Evolutionary conservation across 2,113 vertebrate genomes (phyloP), one percentile per base, ranked within the genome.

Genomic region (Willisornis vidua): DNA sequence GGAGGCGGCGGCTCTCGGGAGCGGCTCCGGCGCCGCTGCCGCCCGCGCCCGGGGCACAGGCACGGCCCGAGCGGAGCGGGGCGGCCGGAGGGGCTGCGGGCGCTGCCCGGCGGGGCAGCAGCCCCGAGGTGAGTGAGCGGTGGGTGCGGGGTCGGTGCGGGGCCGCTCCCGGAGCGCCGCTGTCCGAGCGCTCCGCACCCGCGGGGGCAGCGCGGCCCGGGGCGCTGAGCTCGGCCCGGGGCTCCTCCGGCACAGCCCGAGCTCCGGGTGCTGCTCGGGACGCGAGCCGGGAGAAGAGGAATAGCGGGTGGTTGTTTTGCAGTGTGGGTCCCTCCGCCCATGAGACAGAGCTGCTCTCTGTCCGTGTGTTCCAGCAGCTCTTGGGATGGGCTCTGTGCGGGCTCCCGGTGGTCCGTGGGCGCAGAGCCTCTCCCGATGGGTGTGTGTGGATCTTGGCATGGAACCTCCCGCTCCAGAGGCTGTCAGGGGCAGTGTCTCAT

Each of bases 291-390:
- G 33, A 48, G 59, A 39, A 49, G 26, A 28, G 29, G 26, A 72
- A 7, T 61, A 18, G 75, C 6, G 52, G 37, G 3, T 73, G 20
- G 45, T 85, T 76, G 78, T n/a, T 74, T 31, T 59, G 1, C 33
- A 16, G 37, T 1, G 85, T 28, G 45, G 19, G 5, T 66, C 59
- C 24, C 65, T 23, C 37, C 43, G 6, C 6, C 33, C 17, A 17
- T 12, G 52, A 58, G 17, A 24, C 2, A 18, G 3, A 19, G 77
- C 28, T 49, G 3, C 43, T 8, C 1, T 46, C 37, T 41, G 0
- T 11, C 1, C 16, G 0, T 29, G 7, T 2, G 28, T 37, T 33
- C 43, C 18, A 5, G 37, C 19, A 0, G 43, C 3, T n/a, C 16
- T 8, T 14, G 61, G 6, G 31, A 10, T 35, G 46, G 87, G 85